Evolutionary conservation across 2,888 invertebrate genomes (phyloP), one percentile per base, ranked within the genome.

Genomic region (Corbicula japonica): DNA sequence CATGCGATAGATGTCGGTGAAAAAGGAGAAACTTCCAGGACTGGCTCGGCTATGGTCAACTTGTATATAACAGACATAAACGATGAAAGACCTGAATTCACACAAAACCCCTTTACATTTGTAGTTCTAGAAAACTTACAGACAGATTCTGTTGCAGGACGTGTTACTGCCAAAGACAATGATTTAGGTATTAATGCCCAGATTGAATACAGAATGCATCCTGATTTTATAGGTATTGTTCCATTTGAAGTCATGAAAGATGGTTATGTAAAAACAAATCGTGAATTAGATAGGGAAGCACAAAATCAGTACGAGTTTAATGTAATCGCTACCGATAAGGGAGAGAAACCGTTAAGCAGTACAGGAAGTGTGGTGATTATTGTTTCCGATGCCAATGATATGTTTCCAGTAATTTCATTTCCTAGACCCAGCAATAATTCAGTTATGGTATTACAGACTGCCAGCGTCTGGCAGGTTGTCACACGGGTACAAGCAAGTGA

Each of bases 331-430:
- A 78, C 62, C 15, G 87, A 87, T 66, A 78, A 72, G 18, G 87
- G 87, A 23, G 41, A 32, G 6, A 78, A 75, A 28, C 76, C 83
- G 0, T 44, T 76, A 12, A 83, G 80, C 52, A 72, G 76, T 63
- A 72, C 80, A 6, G 84, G 76, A 12, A 66, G 21, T n/a, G 84
- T 87, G 0, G 52, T 80, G 8, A 76, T 87, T 18, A 74, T 61
- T 52, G 85, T 92, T 2, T 76, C 77, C 0, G 92, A 92, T 73
- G 85, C 86, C n/a, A 92, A 92, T 80, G 92, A 92, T 76, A 87
- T 90, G 60, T 71, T 85, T 6, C 92, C 92, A 1, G 63, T 75
- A n/a, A 86, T 92, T 35, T 48, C 72, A 1, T 90, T 90, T 65
- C 92, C 92, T 1, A 85, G 71, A 50, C 61, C 69, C n/a, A 68